Conservation (phyloP, 2,888 invertebrate genomes). For the Scaeva pyrastri region DNA sequence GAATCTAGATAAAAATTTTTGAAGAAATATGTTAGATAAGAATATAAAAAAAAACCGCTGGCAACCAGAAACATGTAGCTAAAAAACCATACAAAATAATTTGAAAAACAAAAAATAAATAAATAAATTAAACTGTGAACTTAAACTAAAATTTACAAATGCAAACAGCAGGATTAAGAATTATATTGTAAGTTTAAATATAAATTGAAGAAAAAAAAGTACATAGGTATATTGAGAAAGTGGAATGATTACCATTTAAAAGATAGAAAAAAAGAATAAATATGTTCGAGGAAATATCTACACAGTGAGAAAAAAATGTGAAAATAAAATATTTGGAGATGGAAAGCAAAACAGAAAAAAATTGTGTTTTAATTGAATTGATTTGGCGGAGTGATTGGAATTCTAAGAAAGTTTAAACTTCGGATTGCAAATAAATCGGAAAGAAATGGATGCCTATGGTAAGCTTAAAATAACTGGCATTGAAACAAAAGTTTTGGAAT, state of each 20-base stretch:
- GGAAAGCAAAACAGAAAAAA: constrained; percentile 69
- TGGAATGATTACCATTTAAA: constrained; percentile 38
- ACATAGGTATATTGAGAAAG: constrained; percentile 41
- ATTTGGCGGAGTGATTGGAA: too few relatives aligned
- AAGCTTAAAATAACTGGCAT: too few relatives aligned
- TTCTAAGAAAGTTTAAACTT: too few relatives aligned
- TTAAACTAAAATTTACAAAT: constrained; percentile 70
- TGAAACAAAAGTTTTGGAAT: too few relatives aligned
- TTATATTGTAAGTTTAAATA: constrained; percentile 24
- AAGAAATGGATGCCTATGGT: too few relatives aligned
- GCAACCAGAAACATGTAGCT: constrained; percentile 52
- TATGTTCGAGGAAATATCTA: constrained; percentile 54
- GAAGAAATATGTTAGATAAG: background rate
- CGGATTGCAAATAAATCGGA: too few relatives aligned
- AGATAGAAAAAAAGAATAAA: constrained; percentile 44
- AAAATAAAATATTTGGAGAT: constrained; percentile 70
- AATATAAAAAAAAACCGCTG: constrained; percentile 12
- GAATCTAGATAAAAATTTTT: constrained; percentile 40
- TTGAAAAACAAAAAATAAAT: constrained; percentile 35
- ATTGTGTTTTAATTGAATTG: constrained; percentile 1
- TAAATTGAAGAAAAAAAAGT: constrained; percentile 3
- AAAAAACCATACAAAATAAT: constrained; percentile 55
- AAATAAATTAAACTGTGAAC: constrained; percentile 59
- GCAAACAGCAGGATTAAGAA: constrained; percentile 48
- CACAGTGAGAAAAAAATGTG: constrained; percentile 47